phyloP scores from a whole-genome alignment of 1,140 invertebrate genomes.

The Drosophila rhopaloa region DNA sequence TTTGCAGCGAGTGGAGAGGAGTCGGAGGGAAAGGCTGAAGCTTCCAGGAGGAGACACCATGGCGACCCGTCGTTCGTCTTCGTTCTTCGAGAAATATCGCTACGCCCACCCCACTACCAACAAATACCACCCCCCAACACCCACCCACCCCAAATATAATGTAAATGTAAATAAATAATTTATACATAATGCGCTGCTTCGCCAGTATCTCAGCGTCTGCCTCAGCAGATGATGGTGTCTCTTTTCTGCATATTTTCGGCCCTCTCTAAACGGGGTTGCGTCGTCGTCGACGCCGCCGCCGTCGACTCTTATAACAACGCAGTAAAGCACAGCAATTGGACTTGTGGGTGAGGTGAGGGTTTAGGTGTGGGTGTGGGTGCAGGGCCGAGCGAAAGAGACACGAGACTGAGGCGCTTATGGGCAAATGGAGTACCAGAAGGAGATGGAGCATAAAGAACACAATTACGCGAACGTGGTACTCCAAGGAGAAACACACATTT shows the following conservation, averaged over 20 bases:
- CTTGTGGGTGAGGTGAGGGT: constrained; percentile 43
- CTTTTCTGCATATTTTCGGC: constrained; percentile 34
- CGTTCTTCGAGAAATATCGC: constrained; percentile 8
- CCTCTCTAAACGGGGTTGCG: constrained; percentile 19
- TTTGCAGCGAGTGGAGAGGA: not conserved
- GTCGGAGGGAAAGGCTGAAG: constrained; percentile 3
- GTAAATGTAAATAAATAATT: constrained; percentile 82
- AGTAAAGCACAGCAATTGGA: constrained; percentile 27
- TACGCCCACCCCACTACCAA: constrained; percentile 21
- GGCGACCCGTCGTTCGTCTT: constrained; percentile 40
- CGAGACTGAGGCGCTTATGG: constrained; percentile 14
- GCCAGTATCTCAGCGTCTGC: constrained; percentile 19
- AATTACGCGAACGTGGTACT: constrained; percentile 58
- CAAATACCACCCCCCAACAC: not conserved
- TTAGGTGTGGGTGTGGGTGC: constrained; percentile 11
- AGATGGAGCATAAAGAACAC: constrained; percentile 60
- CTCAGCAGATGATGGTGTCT: constrained; percentile 29
- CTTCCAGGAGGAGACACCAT: constrained; percentile 42
- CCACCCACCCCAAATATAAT: constrained; percentile 63
- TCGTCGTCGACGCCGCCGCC: constrained; percentile 10
- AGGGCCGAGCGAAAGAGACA: constrained; percentile 40
- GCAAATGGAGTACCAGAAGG: constrained; percentile 31
- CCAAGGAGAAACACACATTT: constrained; percentile 11
- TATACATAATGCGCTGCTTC: constrained; percentile 70
- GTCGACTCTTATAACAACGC: constrained; percentile 52